These are phyloP conservation scores for Nibea albiflora DNA, from an alignment of 2,113 vertebrate genomes.

Conservation along the genomic window DNA sequence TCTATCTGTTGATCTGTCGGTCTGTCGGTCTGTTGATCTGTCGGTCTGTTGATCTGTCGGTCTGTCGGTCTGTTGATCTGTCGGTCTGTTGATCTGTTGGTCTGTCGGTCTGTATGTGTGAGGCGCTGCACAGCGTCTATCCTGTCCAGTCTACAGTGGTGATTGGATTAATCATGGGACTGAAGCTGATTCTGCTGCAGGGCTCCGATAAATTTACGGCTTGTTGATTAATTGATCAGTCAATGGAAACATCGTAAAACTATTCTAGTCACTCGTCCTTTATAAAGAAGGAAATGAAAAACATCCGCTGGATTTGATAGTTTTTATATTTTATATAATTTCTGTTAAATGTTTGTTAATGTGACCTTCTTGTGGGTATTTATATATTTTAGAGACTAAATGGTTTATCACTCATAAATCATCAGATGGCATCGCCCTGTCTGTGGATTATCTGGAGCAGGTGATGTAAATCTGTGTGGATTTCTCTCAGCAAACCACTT, in stretches of 20 bases:
- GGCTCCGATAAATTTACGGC: not conserved
- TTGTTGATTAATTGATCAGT: not conserved
- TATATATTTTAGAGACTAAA: not conserved
- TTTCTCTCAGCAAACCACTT: not conserved
- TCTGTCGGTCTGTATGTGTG: not conserved
- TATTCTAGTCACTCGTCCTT: not conserved
- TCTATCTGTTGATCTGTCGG: slow-evolving; percentile 7
- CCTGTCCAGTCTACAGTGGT: not conserved
- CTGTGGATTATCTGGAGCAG: too few relatives aligned
- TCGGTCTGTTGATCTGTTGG: slow-evolving; percentile 1
- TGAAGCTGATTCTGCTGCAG: not conserved
- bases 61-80: not conserved
- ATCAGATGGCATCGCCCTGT: too few relatives aligned
- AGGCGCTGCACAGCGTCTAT: not conserved
- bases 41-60: too few relatives aligned
- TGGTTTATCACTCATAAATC: too few relatives aligned
- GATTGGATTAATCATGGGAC: not conserved
- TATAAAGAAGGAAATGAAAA: not conserved
- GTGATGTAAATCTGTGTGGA: too few relatives aligned
- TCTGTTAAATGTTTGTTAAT: not conserved
- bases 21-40: slow-evolving; percentile 3
- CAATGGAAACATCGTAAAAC: not conserved
- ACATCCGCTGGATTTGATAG: not conserved
- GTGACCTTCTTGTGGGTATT: too few relatives aligned
- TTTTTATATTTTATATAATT: not conserved